phyloP scores from a whole-genome alignment of 2,797 vertebrate genomes.

The Novumbra hubbsi region DNA sequence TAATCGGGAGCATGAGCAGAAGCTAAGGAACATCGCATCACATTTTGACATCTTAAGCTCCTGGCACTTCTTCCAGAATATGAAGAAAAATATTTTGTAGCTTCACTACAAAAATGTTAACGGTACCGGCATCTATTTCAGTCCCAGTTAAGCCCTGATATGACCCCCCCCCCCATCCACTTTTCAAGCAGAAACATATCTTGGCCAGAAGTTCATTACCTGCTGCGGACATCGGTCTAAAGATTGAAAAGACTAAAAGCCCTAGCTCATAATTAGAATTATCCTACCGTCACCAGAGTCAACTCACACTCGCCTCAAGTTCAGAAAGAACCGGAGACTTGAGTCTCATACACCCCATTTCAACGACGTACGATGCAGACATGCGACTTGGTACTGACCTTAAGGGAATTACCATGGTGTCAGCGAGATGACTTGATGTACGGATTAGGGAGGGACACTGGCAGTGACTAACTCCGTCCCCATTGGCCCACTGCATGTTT shows the following conservation, averaged over 20 bases:
- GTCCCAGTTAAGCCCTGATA: too few relatives aligned
- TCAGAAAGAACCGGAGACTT: slow-evolving; percentile 71
- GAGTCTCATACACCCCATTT: slow-evolving; percentile 88
- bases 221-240: slow-evolving; percentile 54
- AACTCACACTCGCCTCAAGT: slow-evolving; percentile 95
- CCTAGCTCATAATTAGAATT: slow-evolving; percentile 77
- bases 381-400: slow-evolving; percentile 90
- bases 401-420: slow-evolving; percentile 84
- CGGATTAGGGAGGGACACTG: slow-evolving; percentile 34
- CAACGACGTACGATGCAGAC: slow-evolving; percentile 62
- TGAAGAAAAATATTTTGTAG: too few relatives aligned
- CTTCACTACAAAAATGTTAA: too few relatives aligned
- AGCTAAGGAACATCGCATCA: too few relatives aligned
- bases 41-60: too few relatives aligned
- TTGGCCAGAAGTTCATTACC: slow-evolving; percentile 62
- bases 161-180: too few relatives aligned
- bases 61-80: too few relatives aligned
- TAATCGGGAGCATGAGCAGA: slow-evolving; percentile 24
- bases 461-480: slow-evolving; percentile 17
- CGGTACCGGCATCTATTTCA: too few relatives aligned
- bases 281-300: slow-evolving; percentile 84
- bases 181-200: slow-evolving; percentile 11
- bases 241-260: slow-evolving; percentile 57
- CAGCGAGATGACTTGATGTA: slow-evolving; percentile 82
- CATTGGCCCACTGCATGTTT: slow-evolving; percentile 23